Base-by-base conservation (phyloP, 2,797 vertebrate genomes). In the Anisognathus igniventris region DNA sequence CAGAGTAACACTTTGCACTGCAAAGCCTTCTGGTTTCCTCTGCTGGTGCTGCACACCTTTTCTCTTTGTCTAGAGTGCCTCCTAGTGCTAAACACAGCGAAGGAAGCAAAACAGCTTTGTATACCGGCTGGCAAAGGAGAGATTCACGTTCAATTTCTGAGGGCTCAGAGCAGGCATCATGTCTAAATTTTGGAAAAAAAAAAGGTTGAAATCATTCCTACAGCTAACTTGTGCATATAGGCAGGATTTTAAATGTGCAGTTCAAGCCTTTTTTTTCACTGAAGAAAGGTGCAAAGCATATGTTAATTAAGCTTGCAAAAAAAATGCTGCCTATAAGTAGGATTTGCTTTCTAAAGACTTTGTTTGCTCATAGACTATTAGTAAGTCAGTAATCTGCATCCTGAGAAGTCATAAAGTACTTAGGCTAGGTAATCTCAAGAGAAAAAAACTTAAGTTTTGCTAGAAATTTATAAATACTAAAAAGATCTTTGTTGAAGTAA, bases 21-120 rank as follows among this genome's bases (percentile, higher is more conserved):
- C 7, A 8, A 51, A 72, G n/a, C 1, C 25, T 28, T 25, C 42
- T 18, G 3, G 0, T 30, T 37, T 6, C 5, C 14, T 42, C 31
- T 12, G 12, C 40, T 1, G 1, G 21, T 0, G 0, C 27, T 5
- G 15, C 25, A n/a, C 13, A 25, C 0, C 1, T 24, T 24, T 31
- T 50, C 15, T 9, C 64, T 79, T 76, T 42, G 45, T 23, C 67
- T 30, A 8, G 12, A 88, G 78, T 48, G 51, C 95, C 95, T 94
- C 77, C 94, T 77, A 76, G 87, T 62, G 95, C 83, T 71, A 76
- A 25, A 85, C 68, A 68, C 0, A 10, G 51, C 8, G 3, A 80
- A 33, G 54, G n/a, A 80, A 91, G 45, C 22, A 67, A 66, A 44
- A 6, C 18, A 27, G 37, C 31, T 58, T 50, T 50, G 62, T 28